These are phyloP conservation scores for Sphaerophoria taeniata DNA, from an alignment of 2,888 invertebrate genomes.

Conservation along the genomic window DNA sequence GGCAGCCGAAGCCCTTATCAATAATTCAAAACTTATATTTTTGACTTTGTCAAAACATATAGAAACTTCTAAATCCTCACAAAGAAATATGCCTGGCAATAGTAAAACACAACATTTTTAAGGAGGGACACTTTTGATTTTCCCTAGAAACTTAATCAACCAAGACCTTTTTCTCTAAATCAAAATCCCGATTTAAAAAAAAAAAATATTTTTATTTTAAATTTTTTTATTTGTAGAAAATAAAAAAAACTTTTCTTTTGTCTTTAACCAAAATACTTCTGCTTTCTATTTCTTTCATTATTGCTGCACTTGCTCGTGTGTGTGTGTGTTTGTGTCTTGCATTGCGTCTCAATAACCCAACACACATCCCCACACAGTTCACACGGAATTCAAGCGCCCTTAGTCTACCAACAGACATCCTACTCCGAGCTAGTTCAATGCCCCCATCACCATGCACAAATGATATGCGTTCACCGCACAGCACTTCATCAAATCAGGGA, in stretches of 20 bases:
- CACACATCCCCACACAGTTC: constrained; percentile 73
- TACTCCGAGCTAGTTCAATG: constrained; percentile 82
- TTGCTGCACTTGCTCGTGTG: constrained; percentile 56
- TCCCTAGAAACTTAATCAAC: too few species aligned
- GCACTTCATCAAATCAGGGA: constrained; percentile 90
- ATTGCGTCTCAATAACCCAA: constrained; percentile 10
- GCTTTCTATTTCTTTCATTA: constrained; percentile 53
- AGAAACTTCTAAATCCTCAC: too few species aligned
- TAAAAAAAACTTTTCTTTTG: not conserved
- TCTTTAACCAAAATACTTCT: constrained; percentile 22
- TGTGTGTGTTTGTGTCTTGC: constrained; percentile 48
- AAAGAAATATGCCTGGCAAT: too few species aligned
- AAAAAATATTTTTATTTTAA: too few species aligned
- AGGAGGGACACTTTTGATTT: too few species aligned
- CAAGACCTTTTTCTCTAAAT: too few species aligned
- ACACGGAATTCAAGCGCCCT: constrained; percentile 79
- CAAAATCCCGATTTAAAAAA: too few species aligned
- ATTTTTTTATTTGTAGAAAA: too few species aligned
- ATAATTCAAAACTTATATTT: too few species aligned
- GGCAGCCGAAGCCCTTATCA: too few species aligned
- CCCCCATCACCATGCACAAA: constrained; percentile 87
- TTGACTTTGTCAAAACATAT: too few species aligned
- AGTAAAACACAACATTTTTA: too few species aligned
- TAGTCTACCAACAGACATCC: constrained; percentile 80
- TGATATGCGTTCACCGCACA: constrained; percentile 86